Evolutionary conservation across 2,113 vertebrate genomes (phyloP).

Genomic region (Hippocampus guttulatus): DNA sequence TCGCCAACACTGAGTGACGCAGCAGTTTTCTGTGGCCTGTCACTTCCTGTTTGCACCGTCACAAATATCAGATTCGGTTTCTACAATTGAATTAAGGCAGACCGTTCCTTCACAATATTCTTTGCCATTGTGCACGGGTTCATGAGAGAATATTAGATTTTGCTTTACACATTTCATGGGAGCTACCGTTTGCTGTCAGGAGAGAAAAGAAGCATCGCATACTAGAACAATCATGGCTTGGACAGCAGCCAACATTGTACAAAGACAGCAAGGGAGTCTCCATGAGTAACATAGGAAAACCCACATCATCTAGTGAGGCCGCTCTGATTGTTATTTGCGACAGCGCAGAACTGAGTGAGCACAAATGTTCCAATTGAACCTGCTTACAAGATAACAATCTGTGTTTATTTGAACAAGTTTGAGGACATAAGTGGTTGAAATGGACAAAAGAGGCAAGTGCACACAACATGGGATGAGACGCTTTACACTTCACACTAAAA

Average conservation of each 20-base stretch:
- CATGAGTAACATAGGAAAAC: too few species aligned
- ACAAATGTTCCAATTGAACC: too few species aligned
- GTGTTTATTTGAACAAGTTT: too few species aligned
- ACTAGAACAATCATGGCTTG: slow-evolving; percentile 16
- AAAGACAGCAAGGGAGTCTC: too few species aligned
- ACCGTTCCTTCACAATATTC: not conserved
- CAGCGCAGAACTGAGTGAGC: too few species aligned
- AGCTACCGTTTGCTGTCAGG: not conserved
- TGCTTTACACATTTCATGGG: slow-evolving; percentile 6
- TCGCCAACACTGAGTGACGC: slow-evolving; percentile 5
- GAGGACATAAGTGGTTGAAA: too few species aligned
- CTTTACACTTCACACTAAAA: too few species aligned
- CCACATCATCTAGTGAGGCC: too few species aligned
- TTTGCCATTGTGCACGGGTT: not conserved
- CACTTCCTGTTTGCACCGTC: slow-evolving; percentile 15
- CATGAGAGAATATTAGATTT: slow-evolving; percentile 13
- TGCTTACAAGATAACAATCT: too few species aligned
- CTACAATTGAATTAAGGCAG: slow-evolving; percentile 6
- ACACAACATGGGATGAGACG: too few species aligned
- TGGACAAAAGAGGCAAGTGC: too few species aligned
- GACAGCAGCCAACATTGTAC: slow-evolving; percentile 29
- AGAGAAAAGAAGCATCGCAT: slow-evolving; percentile 21
- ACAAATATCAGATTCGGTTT: slow-evolving; percentile 8
- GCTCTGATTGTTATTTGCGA: not conserved
- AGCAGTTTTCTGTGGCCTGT: slow-evolving; percentile 18